A percentile compares a stretch with the other conserved stretches of the same genome.
These are phyloP conservation scores for Anastatus disparis DNA, from an alignment of 1,140 invertebrate species.

Conservation along the genomic window DNA sequence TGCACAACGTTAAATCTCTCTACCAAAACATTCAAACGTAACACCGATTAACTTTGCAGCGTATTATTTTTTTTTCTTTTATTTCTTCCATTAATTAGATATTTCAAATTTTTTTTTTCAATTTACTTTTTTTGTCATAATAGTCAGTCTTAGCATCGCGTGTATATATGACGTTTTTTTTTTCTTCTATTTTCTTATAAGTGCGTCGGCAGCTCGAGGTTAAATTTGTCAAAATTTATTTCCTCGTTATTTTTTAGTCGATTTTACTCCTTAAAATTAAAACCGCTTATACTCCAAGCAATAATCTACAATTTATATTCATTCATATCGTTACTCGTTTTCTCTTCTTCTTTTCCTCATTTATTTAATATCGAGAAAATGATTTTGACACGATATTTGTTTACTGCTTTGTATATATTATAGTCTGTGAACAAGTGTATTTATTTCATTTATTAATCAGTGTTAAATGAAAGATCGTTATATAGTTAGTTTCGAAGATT, in stretches of 20 bases:
- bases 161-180: conserved; percentile 47
- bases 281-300: neutral
- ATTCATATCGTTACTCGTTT: too few relatives aligned
- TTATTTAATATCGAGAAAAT: neutral
- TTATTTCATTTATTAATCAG: conserved; percentile 6
- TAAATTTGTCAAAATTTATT: conserved; percentile 40
- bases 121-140: conserved; percentile 42
- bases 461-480: conserved; percentile 10
- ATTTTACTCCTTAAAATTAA: conserved; percentile 13
- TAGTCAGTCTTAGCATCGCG: conserved; percentile 64
- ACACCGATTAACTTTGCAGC: conserved; percentile 57
- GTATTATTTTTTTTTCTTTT: neutral
- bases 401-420: conserved; percentile 27
- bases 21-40: conserved; percentile 66
- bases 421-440: conserved; percentile 18
- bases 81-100: conserved; percentile 32
- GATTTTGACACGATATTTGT: conserved; percentile 33
- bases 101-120: conserved; percentile 31
- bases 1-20: conserved; percentile 62
- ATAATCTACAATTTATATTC: too few relatives aligned
- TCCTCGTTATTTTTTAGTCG: conserved; percentile 30
- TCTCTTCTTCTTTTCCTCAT: neutral
- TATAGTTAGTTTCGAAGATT: conserved; percentile 9
- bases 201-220: conserved; percentile 51
- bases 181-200: too few relatives aligned